These are phyloP conservation scores for Drosophila ironensis DNA, from an alignment of 1,140 invertebrate genomes.

Conservation along the genomic window DNA sequence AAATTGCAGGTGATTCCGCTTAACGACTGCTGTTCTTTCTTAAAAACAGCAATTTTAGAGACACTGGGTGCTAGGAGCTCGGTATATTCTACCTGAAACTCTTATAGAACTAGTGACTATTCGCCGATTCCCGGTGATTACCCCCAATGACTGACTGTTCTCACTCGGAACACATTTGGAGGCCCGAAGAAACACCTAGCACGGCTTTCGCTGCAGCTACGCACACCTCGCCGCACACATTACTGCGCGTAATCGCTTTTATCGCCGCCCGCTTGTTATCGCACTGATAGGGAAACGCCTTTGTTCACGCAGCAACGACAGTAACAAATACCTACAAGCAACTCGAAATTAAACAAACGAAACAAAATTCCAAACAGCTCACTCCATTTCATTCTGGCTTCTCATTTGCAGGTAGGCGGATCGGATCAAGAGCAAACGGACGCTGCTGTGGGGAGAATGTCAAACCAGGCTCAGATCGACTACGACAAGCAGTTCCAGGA, in stretches of 20 bases:
- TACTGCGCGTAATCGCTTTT: slow-evolving; percentile 66
- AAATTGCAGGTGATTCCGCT: no score
- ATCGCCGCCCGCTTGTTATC: slow-evolving; percentile 54
- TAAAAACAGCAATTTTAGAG: no score
- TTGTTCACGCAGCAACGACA: slow-evolving; percentile 41
- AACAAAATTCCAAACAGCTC: slow-evolving; percentile 33
- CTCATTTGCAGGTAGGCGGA: slow-evolving; percentile 38
- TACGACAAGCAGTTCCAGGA: slow-evolving; percentile 92
- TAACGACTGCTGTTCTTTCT: no score
- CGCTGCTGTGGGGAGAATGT: slow-evolving; percentile 50
- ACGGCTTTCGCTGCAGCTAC: not conserved
- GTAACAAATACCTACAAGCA: slow-evolving; percentile 23
- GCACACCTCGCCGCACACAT: not conserved
- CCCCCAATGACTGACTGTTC: no score
- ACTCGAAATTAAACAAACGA: slow-evolving; percentile 19
- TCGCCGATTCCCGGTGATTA: no score
- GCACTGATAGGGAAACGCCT: slow-evolving; percentile 56
- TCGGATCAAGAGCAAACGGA: slow-evolving; percentile 12
- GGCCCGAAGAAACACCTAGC: no score
- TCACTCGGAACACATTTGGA: no score
- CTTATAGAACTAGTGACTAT: no score
- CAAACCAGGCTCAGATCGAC: slow-evolving; percentile 83
- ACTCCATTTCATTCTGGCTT: slow-evolving; percentile 21
- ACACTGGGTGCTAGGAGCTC: no score
- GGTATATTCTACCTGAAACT: no score